Evolutionary conservation across 2,888 invertebrate species (phyloP), one percentile per base, ranked within the genome.

Genomic region (Sycophila texana): DNA sequence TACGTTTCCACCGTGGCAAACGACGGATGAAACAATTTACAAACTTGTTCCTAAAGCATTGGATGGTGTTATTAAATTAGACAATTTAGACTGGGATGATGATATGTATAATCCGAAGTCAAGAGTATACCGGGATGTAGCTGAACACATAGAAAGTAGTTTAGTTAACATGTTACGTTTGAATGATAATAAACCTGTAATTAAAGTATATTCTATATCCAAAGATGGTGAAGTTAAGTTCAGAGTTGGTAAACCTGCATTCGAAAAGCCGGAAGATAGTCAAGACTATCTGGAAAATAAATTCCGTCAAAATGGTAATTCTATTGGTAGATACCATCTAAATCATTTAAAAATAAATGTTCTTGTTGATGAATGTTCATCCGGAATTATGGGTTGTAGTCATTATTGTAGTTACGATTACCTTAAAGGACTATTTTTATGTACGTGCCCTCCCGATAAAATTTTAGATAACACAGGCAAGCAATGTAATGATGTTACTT

Each of bases 381-480:
- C 93, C 75, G 92, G 93, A 81, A 94, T 93, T 80, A 92, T 94
- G 77, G 91, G 92, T 67, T 96, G 96, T 86, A 93, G 94, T 83
- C 92, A 94, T 83, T 91, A 90, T 14, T 96, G 96, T 87, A 90
- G 91, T 73, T 96, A 95, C 85, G 93, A 95, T 87, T 93, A 94
- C 85, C 86, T 87, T 1, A 89, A 91, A 30, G 92, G 94, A 76
- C 92, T 93, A 68, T 95, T 96, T 86, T 90, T 89, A 49, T 96
- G 96, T 87, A 91, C 90, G 3, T 96, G 96, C 87, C 93, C 93
- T 13, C 88, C 90, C 57, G 93, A 92, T 49, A 86, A 93, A 91
- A 84, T 91, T 71, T 87, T 95, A 88, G 90, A 90, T 87, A 83
- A 82, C 16, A 90, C 91, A 84, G 91, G 88, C 18, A 92, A 91